Evolutionary conservation across 2,113 vertebrate genomes (phyloP).

Genomic region (Gymnocephalus cernua): DNA sequence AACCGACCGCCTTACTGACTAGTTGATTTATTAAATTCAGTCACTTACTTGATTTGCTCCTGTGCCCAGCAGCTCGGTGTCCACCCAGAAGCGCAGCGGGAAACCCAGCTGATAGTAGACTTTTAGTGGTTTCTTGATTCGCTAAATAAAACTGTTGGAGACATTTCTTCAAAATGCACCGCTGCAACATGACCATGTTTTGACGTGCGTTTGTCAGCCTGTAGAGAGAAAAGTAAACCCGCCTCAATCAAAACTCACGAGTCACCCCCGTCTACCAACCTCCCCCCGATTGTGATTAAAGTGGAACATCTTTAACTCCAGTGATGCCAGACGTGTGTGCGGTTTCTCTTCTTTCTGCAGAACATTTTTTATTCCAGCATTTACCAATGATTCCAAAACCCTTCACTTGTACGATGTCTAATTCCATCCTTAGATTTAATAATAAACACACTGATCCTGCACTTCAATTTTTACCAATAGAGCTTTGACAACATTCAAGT

Average conservation of each 20-base stretch:
- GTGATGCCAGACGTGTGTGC: conserved; percentile 25
- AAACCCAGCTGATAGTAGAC: not conserved
- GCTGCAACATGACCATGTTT: conserved; percentile 56
- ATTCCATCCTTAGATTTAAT: not conserved
- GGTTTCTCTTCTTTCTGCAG: not conserved
- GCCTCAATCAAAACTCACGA: conserved; percentile 59
- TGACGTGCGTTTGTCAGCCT: not conserved
- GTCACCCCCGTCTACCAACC: conserved; percentile 40
- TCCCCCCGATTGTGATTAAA: conserved; percentile 24
- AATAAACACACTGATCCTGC: not conserved
- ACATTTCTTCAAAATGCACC: conserved; percentile 29
- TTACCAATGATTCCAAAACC: not conserved
- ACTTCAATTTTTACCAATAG: not conserved
- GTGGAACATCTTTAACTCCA: conserved; percentile 59
- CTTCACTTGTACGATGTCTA: not conserved
- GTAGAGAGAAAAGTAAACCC: conserved; percentile 36
- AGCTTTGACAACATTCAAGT: not conserved
- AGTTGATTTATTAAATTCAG: not conserved
- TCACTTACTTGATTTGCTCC: conserved; percentile 62
- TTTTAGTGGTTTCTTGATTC: not conserved
- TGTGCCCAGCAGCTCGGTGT: conserved; percentile 15
- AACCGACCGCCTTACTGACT: not conserved
- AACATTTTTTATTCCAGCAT: no score
- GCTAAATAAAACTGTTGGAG: conserved; percentile 30
- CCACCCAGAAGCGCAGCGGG: conserved; percentile 17